Percentiles rank a stretch among this genome's conserved stretches.
These are phyloP conservation scores for Antheraea yamamai DNA, from an alignment of 2,888 invertebrate species.

Conservation along the genomic window DNA sequence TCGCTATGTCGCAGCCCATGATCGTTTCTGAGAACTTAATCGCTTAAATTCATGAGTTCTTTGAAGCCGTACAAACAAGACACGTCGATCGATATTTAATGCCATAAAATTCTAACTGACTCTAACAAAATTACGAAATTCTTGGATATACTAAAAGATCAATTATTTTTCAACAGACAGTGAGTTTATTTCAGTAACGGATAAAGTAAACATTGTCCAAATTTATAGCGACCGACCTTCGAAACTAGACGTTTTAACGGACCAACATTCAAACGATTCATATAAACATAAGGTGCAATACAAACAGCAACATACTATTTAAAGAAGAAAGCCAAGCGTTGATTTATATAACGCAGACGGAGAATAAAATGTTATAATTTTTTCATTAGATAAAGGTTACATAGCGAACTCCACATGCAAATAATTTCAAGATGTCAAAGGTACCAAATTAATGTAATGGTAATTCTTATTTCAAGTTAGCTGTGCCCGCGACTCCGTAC, in stretches of 20 bases:
- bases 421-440: not conserved
- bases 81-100: not conserved
- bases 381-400: conserved; percentile 14
- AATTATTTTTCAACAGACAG: conserved; percentile 19
- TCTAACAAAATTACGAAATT: not conserved
- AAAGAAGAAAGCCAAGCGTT: conserved; percentile 49
- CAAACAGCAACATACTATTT: conserved; percentile 55
- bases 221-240: conserved; percentile 49
- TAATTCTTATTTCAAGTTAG: too few relatives aligned
- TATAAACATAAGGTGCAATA: conserved; percentile 48
- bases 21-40: not conserved
- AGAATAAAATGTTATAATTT: conserved; percentile 18
- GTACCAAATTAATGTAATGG: not conserved
- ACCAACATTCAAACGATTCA: conserved; percentile 48
- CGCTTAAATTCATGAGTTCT: conserved; percentile 5
- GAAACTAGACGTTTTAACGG: conserved; percentile 48
- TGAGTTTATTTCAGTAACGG: conserved; percentile 31
- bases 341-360: conserved; percentile 13
- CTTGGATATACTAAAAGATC: conserved; percentile 10
- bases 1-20: not conserved
- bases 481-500: too few relatives aligned
- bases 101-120: not conserved
- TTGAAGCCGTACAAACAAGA: not conserved
- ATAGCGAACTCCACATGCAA: not conserved
- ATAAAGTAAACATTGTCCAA: conserved; percentile 44